Base-by-base conservation (phyloP, 2,888 invertebrate genomes). In the Chalcis sispes region DNA sequence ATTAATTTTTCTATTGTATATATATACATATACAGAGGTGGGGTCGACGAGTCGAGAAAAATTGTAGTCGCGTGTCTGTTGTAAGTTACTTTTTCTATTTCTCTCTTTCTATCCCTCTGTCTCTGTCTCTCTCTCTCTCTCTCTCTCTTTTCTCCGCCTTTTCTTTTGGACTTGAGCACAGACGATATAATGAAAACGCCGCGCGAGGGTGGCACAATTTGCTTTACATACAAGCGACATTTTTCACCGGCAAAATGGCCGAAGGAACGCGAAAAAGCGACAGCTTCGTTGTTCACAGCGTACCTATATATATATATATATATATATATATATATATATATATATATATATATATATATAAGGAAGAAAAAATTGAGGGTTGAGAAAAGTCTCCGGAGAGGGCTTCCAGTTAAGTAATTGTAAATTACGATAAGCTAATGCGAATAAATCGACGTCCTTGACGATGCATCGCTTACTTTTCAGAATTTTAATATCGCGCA, bases 161-260 rank as follows among this genome's bases (percentile, higher is more conserved):
- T 40, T 25, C 25, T 18, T 52, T 18, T 36, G 32, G 8, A 2
- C 1, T 7, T 18, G 10, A 36, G 25, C 18, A 54, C 36, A 54
- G 64, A 58, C 62, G 72, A 80, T 79, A 81, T 84, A 85, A 85
- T 83, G 84, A 85, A n/a, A 83, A 79, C 74, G 46, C 46, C 76
- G 65, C 65, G 67, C 13, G 58, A 73, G 78, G 79, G 77, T 75
- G 79, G 72, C 71, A 77, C 81, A 81, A 82, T 84, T 85, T 81
- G 82, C 77, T 85, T 83, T 83, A 83, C 83, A 82, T 81, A 81
- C 75, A 79, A 77, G 77, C 78, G 80, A 83, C 81, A 83, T 83
- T 85, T 83, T 85, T 84, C 83, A 83, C 79, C 46, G 25, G 52
- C 18, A 23, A 65, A 58, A 48, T 20, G 48, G 13, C 56, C 27